Evolutionary conservation across 2,888 invertebrate species (phyloP), one percentile per base, ranked within the genome.

Genomic region (Caenorhabditis plicata): DNA sequence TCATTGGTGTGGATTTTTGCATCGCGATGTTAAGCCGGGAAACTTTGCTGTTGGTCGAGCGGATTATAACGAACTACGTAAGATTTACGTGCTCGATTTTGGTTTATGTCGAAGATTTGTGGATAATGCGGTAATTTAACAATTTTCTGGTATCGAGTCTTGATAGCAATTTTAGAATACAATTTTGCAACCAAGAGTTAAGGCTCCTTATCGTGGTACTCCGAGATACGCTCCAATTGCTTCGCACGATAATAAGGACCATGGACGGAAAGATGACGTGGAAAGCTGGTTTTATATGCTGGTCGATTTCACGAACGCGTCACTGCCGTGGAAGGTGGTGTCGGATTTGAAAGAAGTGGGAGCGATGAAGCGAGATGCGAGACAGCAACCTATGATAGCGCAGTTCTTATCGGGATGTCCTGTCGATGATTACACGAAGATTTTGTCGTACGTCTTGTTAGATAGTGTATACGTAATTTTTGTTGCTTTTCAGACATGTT

Each of bases 281-380:
- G 73, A 73, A 48, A 71, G 65, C 35, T 73, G 73, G 73, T 61
- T 74, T 53, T 74, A 74, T 63, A 74, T 74, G 74, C 49, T 64
- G 9, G 65, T 75, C 40, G 75, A 75, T 42, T 68, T 75, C 50
- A 71, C 73, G 25, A 75, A 73, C 48, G 75, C 73, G 15, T 54
- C 63, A n/a, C 49, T 75, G 31, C 75, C 75, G 1, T 74, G 75
- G 75, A 75, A 74, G 60, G 63, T 68, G 33, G 49, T 64, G 5
- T 55, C 55, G 27, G 68, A 76, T 33, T 63, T 75, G 54, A 70
- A 64, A 25, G 63, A 73, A 49, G 68, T 68, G 17, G 68, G 64
- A 15, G 56, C 58, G 13, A 52, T 48, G 48, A 68, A 68, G 38
- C 55, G 45, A 39, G 60, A 58, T 32, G 11, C 63, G 4, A 49